These are phyloP conservation scores for Naso thynnoides DNA, from an alignment of 2,797 vertebrate species.

Conservation along the genomic window DNA sequence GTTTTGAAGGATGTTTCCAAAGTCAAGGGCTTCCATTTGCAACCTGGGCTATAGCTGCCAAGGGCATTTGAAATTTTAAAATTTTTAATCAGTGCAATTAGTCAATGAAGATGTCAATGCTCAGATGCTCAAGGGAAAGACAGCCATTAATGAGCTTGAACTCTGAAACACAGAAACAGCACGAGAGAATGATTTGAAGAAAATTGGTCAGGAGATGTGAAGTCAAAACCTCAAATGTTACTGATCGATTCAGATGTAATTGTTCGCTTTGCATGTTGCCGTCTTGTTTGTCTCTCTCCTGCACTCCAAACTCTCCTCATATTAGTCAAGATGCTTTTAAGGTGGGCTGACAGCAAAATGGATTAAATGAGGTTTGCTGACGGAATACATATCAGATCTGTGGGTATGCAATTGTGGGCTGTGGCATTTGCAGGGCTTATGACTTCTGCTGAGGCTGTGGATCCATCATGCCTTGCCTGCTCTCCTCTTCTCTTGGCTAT, in stretches of 20 bases:
- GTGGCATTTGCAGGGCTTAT: slow-evolving; percentile 79
- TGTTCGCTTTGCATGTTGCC: slow-evolving; percentile 52
- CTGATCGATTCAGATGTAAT: slow-evolving; percentile 50
- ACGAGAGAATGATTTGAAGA: slow-evolving; percentile 15
- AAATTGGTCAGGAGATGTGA: slow-evolving; percentile 20
- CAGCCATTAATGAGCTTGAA: slow-evolving; percentile 12
- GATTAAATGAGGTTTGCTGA: slow-evolving; percentile 85
- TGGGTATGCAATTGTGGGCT: slow-evolving; percentile 76
- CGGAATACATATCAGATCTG: slow-evolving; percentile 84
- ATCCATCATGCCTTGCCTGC: slow-evolving; percentile 73
- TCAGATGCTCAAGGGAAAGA: slow-evolving; percentile 31
- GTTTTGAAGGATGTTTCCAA: slow-evolving; percentile 30
- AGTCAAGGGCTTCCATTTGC: slow-evolving; percentile 43
- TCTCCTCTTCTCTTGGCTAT: slow-evolving; percentile 61
- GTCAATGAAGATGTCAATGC: slow-evolving; percentile 12
- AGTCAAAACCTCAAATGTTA: slow-evolving; percentile 36
- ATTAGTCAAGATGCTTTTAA: slow-evolving; percentile 73
- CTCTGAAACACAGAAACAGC: not conserved
- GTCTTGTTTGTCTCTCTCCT: slow-evolving; percentile 63
- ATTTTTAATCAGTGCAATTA: slow-evolving; percentile 21
- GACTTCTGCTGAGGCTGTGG: slow-evolving; percentile 82
- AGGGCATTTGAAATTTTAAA: slow-evolving; percentile 38
- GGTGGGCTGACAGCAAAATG: slow-evolving; percentile 82
- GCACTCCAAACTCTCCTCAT: slow-evolving; percentile 63
- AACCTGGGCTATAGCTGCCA: slow-evolving; percentile 30